Base-by-base conservation (phyloP, 35 echinoderm and acorn worm genomes). In the Holothuria glaberrima region DNA sequence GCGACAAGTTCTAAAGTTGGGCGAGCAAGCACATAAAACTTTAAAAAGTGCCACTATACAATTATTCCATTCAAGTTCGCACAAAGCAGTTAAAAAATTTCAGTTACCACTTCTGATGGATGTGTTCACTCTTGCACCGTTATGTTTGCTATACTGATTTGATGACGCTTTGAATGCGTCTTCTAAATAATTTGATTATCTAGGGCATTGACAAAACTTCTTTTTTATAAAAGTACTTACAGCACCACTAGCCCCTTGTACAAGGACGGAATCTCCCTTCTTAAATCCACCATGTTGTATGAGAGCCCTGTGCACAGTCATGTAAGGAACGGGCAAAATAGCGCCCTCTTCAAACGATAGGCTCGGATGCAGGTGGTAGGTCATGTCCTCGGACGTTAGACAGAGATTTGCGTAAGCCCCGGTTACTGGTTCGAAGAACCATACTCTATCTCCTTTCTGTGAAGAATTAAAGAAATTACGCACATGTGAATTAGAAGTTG, bases 311-410 rank as follows among this genome's bases (percentile, higher is more conserved):
- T 92, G 69, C 14, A 68, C 93, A 18, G 88, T 95, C 79, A 95
- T 88, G 66, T 95, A 95, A 3, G 93, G 93, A 34, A 95, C 83
- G 22, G 93, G 71, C 27, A 95, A 48, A 21, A 95, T 46, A 82
- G 93, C 93, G 13, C 93, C 93, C 67, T 95, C 83, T 19, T 95
- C 86, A 82, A 92, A 95, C 36, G 68, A 82, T 2, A 95, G 84
- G 14, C 92, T 83, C 0, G 88, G 54, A 46, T 80, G 90, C 19
- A 95, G 90, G 30, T 19, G 48, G 54, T 92, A 89, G 1, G 71
- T 73, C 14, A 63, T 60, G 5, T 89, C 86, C 30, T 92, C 90
- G 32, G 87, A 58, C 7, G 76, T 58, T 45, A 89, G 30, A 46
- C 61, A 81, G 46, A 86, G 88, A 38, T 87, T 30, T 5, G 93